Conservation (phyloP, 2,113 vertebrate species). For the Macquaria ambigua region DNA sequence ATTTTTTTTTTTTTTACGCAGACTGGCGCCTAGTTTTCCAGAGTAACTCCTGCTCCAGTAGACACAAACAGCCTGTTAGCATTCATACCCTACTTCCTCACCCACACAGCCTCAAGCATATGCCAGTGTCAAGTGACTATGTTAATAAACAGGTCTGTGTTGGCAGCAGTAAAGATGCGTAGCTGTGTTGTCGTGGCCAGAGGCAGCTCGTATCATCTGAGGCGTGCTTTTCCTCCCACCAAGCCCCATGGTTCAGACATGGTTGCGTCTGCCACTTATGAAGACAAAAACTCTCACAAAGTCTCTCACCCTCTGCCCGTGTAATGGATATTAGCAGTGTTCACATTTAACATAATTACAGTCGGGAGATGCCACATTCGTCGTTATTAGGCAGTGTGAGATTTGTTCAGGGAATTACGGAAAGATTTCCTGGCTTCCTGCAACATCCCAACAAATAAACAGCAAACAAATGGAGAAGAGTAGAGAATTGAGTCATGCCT, state of each 20-base stretch:
- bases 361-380: slow-evolving; percentile 7
- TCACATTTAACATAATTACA: slow-evolving; percentile 24
- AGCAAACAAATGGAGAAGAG: slow-evolving; percentile 14
- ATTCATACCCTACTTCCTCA: slow-evolving; percentile 38
- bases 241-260: slow-evolving; percentile 19
- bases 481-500: slow-evolving; percentile 22
- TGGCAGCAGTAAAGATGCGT: slow-evolving; percentile 31
- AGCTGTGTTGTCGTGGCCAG: slow-evolving; percentile 22
- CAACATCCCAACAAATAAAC: slow-evolving; percentile 9
- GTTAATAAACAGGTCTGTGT: slow-evolving; percentile 62
- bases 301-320: slow-evolving; percentile 9
- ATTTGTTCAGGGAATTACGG: slow-evolving; percentile 27
- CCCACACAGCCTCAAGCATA: slow-evolving; percentile 54
- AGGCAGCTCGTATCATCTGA: slow-evolving; percentile 31
- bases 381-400: background rate
- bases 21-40: slow-evolving; percentile 1
- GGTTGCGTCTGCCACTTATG: slow-evolving; percentile 8
- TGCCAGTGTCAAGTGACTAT: slow-evolving; percentile 55
- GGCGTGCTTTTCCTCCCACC: slow-evolving; percentile 7
- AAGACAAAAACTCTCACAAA: slow-evolving; percentile 15
- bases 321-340: slow-evolving; percentile 5
- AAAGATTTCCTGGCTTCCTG: background rate
- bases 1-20: slow-evolving; percentile 18
- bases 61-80: slow-evolving; percentile 37
- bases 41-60: slow-evolving; percentile 9